phyloP scores from a whole-genome alignment of 1,140 invertebrate species.

The Trinorchestia longiramus region DNA sequence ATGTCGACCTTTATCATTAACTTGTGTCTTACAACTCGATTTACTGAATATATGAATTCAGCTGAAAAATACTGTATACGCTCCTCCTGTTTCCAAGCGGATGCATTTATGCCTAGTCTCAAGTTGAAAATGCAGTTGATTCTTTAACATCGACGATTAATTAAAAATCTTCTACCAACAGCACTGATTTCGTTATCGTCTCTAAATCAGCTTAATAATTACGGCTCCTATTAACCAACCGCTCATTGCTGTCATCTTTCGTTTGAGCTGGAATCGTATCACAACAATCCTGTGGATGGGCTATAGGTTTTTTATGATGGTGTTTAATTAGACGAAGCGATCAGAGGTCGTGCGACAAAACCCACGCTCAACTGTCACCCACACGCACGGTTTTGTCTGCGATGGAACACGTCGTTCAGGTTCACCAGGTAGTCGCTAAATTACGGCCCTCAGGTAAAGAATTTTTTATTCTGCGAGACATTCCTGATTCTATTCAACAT shows the following conservation, averaged over 20 bases:
- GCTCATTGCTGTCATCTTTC: not conserved
- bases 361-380: conserved; percentile 39
- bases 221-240: not conserved
- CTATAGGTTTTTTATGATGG: not conserved
- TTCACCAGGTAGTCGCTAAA: not conserved
- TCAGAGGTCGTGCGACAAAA: conserved; percentile 44
- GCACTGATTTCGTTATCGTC: not conserved
- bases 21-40: not conserved
- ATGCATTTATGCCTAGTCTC: not conserved
- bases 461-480: not conserved
- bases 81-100: not conserved
- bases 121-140: not conserved
- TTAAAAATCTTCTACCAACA: not conserved
- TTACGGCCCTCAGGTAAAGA: not conserved
- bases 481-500: not conserved
- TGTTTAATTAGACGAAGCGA: conserved; percentile 38
- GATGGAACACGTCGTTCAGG: not conserved
- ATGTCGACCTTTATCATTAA: not conserved
- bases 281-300: not conserved
- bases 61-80: not conserved
- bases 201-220: not conserved
- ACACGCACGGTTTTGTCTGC: not conserved
- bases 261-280: conserved; percentile 3
- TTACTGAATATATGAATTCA: not conserved
- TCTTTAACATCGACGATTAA: not conserved